Percentiles rank a stretch among this genome's conserved stretches.
phyloP scores from a whole-genome alignment of 2,888 invertebrate genomes.

The Eulithis prunata region DNA sequence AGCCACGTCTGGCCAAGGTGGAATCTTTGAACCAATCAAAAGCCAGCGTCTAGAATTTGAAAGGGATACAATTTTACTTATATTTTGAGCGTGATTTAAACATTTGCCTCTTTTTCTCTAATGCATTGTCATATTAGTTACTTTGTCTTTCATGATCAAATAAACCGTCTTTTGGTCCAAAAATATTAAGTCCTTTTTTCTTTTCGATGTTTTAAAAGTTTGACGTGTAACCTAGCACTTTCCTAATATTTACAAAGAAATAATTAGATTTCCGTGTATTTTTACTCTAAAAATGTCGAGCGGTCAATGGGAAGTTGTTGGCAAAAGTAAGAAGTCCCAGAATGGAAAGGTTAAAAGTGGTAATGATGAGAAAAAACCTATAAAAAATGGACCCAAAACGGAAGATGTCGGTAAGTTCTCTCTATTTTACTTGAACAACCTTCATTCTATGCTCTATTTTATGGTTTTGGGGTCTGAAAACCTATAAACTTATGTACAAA shows the following conservation, averaged over 20 bases:
- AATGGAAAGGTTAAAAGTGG: constrained; percentile 78
- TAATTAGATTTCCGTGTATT: constrained; percentile 48
- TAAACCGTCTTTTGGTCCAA: neutral
- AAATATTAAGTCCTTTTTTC: constrained; percentile 34
- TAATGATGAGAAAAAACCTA: constrained; percentile 86
- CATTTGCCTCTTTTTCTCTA: constrained; percentile 39
- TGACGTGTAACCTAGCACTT: constrained; percentile 76
- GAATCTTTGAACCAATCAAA: constrained; percentile 70
- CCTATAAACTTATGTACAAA: too few species aligned
- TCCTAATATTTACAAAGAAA: constrained; percentile 73
- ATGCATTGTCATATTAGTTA: neutral
- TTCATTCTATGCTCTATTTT: constrained; percentile 8
- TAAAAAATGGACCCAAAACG: constrained; percentile 87
- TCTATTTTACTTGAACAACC: constrained; percentile 12
- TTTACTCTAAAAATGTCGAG: constrained; percentile 68
- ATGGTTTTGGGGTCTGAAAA: too few species aligned
- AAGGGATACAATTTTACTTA: neutral
- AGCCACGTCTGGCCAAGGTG: constrained; percentile 80
- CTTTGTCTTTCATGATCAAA: constrained; percentile 7
- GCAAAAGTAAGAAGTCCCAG: constrained; percentile 86
- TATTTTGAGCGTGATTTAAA: constrained; percentile 12
- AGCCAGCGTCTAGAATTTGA: constrained; percentile 43
- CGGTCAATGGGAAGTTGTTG: constrained; percentile 89
- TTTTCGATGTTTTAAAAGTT: constrained; percentile 61
- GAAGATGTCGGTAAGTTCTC: constrained; percentile 89